Evolutionary conservation across 1,140 invertebrate species (phyloP), one percentile per base, ranked within the genome.

Genomic region (Bombus vancouverensis): DNA sequence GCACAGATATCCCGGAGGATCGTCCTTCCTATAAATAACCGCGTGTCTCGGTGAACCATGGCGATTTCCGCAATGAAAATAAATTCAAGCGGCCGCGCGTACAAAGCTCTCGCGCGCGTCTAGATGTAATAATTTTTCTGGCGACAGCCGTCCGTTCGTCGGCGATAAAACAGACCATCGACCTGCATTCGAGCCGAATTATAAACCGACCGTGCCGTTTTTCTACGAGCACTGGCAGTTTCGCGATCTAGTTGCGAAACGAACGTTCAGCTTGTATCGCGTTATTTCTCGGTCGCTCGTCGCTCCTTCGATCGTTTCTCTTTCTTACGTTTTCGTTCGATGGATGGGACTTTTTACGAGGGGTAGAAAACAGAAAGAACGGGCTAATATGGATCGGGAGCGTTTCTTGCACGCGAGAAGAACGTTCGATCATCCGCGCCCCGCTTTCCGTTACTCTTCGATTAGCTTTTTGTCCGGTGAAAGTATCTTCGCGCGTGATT

Each of bases 1-100:
- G 22, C 15, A 25, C 44, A 59, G 59, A 37, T 32, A 72, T 47
- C 28, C 37, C 47, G 65, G 77, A 81, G 80, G 87, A 89, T 87
- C 68, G 76, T 86, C 68, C 28, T 8, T 82, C 39, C 86, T 90
- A 90, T 90, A 90, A 90, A 90, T 90, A 90, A 86, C 86, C 89
- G 74, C 62, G 87, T 34, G 86, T 83, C 86, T 90, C 71, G 59
- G 53, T 78, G 78, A 90, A 90, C 87, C 87, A 87, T 80, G 44
- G 82, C 73, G 87, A 90, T 91, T 91, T 91, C 81, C 72, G 87
- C 86, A 90, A 91, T 90, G 83, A 90, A 90, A 91, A 91, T 90
- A 91, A 91, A 90, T 91, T 75, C 81, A 65, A 81, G 59, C 72
- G 73, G 84, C 39, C 25, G 78, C 37, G 59, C 62, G 77, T 59